Evolutionary conservation across 2,113 vertebrate species (phyloP).

Genomic region (Zingel zingel): DNA sequence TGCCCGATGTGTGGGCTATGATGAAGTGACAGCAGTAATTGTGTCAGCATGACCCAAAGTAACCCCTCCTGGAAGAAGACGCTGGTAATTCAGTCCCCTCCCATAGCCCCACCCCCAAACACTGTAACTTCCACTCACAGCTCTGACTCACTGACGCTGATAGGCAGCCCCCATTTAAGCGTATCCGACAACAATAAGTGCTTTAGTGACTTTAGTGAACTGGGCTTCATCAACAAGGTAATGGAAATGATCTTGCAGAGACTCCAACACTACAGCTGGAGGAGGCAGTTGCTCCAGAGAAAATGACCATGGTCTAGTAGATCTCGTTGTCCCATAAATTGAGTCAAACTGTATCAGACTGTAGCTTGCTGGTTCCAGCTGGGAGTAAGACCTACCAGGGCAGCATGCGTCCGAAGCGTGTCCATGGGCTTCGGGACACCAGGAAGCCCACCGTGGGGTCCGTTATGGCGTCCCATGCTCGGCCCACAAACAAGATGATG

Average conservation of each 20-base stretch:
- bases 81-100: background rate
- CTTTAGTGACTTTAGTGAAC: background rate
- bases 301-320: background rate
- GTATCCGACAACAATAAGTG: slow-evolving; percentile 3
- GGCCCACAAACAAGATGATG: slow-evolving; percentile 94
- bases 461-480: slow-evolving; percentile 95
- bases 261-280: background rate
- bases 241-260: background rate
- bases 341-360: background rate
- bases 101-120: slow-evolving; percentile 8
- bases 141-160: slow-evolving; percentile 2
- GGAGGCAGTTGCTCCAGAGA: background rate
- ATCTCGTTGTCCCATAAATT: background rate
- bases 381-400: slow-evolving; percentile 87
- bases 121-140: background rate
- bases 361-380: background rate
- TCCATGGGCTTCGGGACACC: slow-evolving; percentile 93
- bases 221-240: background rate
- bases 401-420: slow-evolving; percentile 91
- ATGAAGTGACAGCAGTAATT: slow-evolving; percentile 13
- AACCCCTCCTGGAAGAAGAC: slow-evolving; percentile 1
- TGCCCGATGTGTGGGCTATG: background rate
- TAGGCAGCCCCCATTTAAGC: background rate
- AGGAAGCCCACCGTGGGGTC: slow-evolving; percentile 96
- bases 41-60: slow-evolving; percentile 26